Base-by-base conservation (phyloP, 2,888 invertebrate species). In the Prosopocoilus inquinatus region DNA sequence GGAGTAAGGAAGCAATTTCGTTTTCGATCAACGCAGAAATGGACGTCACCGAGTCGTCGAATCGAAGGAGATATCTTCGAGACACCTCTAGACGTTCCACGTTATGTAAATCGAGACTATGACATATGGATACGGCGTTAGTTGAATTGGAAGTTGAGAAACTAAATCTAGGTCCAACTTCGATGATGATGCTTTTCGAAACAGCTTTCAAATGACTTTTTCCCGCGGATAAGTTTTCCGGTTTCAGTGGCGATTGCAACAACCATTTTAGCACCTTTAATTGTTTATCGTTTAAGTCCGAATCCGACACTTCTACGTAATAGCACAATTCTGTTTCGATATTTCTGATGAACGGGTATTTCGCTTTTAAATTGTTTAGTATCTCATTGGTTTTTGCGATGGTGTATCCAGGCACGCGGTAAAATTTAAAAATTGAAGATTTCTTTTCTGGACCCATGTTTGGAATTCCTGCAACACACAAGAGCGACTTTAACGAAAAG, bases 61-160 rank as follows among this genome's bases (percentile, higher is more conserved):
- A 83, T 41, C 78, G 78, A 53, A 91, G 79, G 15, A 87, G 79
- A 76, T 94, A 96, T 64, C 93, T 81, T 3, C 84, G 86, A 0
- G 92, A 91, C 34, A 85, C 82, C 79, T 98, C 98, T 50, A 98
- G 80, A 50, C 97, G 84, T 2, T 79, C 81, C 3, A 98, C 82
- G 73, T 87, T 84, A 38, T 78, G 77, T 33, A 96, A 77, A 2
- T 92, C 91, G 43, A 95, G 84, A 66, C 93, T 90, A 62, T 87
- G 86, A 73, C 94, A 96, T 65, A 97, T 96, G 50, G 96, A 94
- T 1, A 97, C 91, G 28, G 95, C 94, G 78, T 98, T 98, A 64
- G 95, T 96, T 0, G 96, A 96, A 74, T 93, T 93, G 0, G 98
- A 89, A 36, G 97, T 97, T 11, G 94, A 95, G 75, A 96, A 96